phyloP scores from a whole-genome alignment of 2,888 invertebrate genomes.

The Heliconius ethilla region DNA sequence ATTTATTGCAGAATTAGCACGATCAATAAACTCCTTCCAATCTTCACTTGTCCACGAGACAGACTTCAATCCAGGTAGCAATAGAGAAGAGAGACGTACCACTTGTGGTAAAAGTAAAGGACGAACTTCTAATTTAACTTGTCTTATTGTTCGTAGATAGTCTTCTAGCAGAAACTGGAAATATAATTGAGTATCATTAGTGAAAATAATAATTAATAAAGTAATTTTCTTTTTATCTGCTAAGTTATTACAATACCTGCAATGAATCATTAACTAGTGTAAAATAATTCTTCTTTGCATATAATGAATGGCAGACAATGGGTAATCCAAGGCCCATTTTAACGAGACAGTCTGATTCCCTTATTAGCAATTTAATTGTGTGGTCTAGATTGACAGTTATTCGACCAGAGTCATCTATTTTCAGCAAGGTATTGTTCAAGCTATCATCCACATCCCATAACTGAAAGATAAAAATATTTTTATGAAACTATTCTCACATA shows the following conservation, averaged over 20 bases:
- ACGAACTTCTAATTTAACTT: constrained; percentile 93
- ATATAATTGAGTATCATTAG: background rate
- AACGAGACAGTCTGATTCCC: constrained; percentile 92
- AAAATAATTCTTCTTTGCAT: constrained; percentile 90
- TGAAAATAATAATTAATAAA: background rate
- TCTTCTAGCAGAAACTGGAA: constrained; percentile 88
- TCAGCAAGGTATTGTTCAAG: constrained; percentile 83
- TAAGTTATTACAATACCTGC: constrained; percentile 74
- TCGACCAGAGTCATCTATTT: constrained; percentile 84
- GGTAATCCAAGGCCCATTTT: constrained; percentile 92
- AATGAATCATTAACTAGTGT: constrained; percentile 88
- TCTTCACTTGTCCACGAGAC: constrained; percentile 94
- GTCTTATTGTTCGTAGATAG: constrained; percentile 86
- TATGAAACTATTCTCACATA: background rate
- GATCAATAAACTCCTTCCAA: constrained; percentile 89
- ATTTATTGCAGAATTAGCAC: constrained; percentile 88
- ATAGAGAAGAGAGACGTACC: constrained; percentile 89
- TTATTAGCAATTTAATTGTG: constrained; percentile 87
- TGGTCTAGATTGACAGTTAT: constrained; percentile 90
- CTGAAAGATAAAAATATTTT: constrained; percentile 57
- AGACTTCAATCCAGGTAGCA: constrained; percentile 90
- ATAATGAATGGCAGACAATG: constrained; percentile 89
- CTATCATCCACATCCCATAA: constrained; percentile 85
- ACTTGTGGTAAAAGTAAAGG: constrained; percentile 94
- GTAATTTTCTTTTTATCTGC: background rate